Conservation (phyloP, 2,888 invertebrate genomes). For the Microplitis manilae region DNA sequence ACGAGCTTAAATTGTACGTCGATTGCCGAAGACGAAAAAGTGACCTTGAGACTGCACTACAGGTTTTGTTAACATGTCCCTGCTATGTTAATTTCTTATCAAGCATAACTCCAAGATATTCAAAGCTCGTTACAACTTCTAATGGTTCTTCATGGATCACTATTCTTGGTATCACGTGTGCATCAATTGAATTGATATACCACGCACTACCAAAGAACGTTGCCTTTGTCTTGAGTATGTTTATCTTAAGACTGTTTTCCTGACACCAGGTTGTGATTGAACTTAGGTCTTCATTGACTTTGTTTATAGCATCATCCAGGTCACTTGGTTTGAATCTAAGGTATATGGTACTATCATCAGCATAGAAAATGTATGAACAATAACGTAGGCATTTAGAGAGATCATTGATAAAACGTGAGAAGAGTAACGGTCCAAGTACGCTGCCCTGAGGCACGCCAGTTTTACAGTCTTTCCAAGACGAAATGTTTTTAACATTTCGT, state of each 20-base stretch:
- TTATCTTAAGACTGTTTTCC: slow-evolving; percentile 3
- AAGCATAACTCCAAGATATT: slow-evolving; percentile 16
- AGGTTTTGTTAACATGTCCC: not conserved
- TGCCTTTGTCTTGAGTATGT: slow-evolving; percentile 22
- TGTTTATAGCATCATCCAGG: not conserved
- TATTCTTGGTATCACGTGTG: not conserved
- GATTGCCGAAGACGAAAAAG: not conserved
- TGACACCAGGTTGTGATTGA: slow-evolving; percentile 17
- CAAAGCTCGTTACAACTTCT: not conserved
- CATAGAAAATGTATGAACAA: not conserved
- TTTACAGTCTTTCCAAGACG: slow-evolving; percentile 3
- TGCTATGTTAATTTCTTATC: not conserved
- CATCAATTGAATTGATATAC: not conserved
- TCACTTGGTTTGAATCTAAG: not conserved
- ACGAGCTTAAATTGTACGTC: not conserved
- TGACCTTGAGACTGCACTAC: not conserved
- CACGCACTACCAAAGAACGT: slow-evolving; percentile 27
- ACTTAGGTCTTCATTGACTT: slow-evolving; percentile 7
- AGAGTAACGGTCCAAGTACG: slow-evolving; percentile 30
- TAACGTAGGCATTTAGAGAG: not conserved
- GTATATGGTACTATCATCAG: not conserved
- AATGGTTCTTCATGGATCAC: not conserved
- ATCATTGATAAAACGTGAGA: not conserved
- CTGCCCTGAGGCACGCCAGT: slow-evolving; percentile 36
- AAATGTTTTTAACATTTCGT: not conserved